Conservation (phyloP, 2,113 vertebrate genomes). For the Heterochromis multidens region DNA sequence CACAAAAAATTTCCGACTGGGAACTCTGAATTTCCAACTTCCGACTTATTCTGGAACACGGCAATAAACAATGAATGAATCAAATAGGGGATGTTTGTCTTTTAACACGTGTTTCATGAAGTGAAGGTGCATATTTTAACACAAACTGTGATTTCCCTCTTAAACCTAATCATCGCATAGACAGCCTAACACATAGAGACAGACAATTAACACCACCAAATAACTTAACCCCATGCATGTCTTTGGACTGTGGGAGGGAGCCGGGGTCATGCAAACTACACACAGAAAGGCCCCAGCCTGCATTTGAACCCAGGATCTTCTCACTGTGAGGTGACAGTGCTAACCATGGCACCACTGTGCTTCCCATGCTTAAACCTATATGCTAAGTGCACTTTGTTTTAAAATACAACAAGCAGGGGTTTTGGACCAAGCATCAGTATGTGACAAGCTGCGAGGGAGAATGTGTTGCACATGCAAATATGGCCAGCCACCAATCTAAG, state of each 20-base stretch:
- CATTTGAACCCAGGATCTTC: not conserved
- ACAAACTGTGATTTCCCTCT: not conserved
- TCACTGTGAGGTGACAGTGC: accelerated
- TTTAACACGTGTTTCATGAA: accelerated
- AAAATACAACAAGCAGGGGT: not conserved
- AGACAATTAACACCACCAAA: not conserved
- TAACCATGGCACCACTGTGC: not conserved
- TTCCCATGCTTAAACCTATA: not conserved
- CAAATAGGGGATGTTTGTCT: not conserved
- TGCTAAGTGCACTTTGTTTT: not conserved
- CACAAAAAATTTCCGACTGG: too few relatives aligned
- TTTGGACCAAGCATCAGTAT: not conserved
- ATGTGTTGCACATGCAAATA: not conserved
- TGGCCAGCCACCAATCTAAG: not conserved
- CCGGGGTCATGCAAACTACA: too few relatives aligned
- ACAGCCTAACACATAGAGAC: too few relatives aligned
- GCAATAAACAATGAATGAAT: not conserved
- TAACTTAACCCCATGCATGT: accelerated
- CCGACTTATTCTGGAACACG: too few relatives aligned
- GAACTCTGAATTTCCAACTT: too few relatives aligned
- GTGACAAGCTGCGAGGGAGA: not conserved
- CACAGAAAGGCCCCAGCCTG: too few relatives aligned
- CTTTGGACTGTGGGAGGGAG: too few relatives aligned
- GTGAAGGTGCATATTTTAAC: not conserved
- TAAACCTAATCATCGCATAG: not conserved